Percentiles rank a stretch among this genome's conserved stretches.
phyloP scores from a whole-genome alignment of 1,140 invertebrate genomes.

The Lethocerus indicus region DNA sequence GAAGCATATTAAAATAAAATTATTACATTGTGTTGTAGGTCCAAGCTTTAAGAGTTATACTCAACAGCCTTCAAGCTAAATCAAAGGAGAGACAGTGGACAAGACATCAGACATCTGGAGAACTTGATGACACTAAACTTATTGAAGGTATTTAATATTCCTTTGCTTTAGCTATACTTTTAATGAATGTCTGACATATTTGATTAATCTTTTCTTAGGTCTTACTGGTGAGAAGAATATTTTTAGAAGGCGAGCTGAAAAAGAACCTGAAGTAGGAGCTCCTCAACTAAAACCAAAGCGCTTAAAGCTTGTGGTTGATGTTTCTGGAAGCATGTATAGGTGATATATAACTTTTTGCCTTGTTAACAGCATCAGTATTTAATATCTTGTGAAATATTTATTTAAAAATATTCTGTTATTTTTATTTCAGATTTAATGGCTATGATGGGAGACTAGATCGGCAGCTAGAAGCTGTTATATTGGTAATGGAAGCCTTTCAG shows the following conservation, averaged over 20 bases:
- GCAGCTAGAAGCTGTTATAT: conserved; percentile 78
- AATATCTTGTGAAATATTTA: not conserved
- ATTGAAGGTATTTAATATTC: conserved; percentile 55
- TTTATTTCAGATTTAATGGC: conserved; percentile 54
- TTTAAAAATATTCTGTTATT: not conserved
- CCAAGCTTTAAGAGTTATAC: conserved; percentile 36
- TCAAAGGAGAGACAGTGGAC: conserved; percentile 87
- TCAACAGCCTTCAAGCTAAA: conserved; percentile 67
- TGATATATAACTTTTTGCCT: conserved; percentile 20
- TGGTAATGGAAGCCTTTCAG: conserved; percentile 87
- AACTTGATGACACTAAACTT: conserved; percentile 87
- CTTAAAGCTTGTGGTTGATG: conserved; percentile 77
- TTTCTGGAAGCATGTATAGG: conserved; percentile 93
- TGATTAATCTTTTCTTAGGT: conserved; percentile 27
- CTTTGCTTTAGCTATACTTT: conserved; percentile 4
- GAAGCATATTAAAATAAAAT: not conserved
- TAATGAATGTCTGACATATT: not conserved
- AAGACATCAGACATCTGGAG: conserved; percentile 80
- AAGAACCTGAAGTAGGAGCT: conserved; percentile 67
- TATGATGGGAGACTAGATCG: conserved; percentile 85
- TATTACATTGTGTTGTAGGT: conserved; percentile 25
- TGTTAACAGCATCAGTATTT: not conserved
- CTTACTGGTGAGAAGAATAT: conserved; percentile 83
- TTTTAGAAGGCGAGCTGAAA: conserved; percentile 64
- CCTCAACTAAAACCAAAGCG: conserved; percentile 77